Base-by-base conservation (phyloP, 2,113 vertebrate species). In the Bos taurus region DNA sequence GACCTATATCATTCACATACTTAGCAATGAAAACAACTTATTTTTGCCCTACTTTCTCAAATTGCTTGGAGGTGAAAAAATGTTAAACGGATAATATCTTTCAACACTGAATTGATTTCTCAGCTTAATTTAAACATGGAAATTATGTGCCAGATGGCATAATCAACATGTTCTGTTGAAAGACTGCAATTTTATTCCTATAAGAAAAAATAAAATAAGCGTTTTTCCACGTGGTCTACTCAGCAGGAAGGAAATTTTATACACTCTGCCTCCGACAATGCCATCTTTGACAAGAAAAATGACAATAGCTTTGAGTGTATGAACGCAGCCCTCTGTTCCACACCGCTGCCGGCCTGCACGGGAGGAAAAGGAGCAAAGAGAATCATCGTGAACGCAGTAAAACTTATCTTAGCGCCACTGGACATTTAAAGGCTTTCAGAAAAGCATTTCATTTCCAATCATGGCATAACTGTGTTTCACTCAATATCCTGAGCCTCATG, bases 101-200 rank as follows among this genome's bases (percentile, higher is more conserved):
- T 98, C 97, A 98, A 97, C 94, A 94, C 95, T 96, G 95, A 97
- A 97, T 93, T 91, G 50, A 97, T 98, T 98, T 98, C 30, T 91
- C 81, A 80, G 91, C 90, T 98, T 97, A 95, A 98, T 98, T 98
- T 98, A 98, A 98, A 98, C 96, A 93, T 50, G 94, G 92, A 94
- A 95, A 48, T 97, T 95, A 89, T 96, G 97, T 97, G 77, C 94
- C 96, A 91, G 5, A 95, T 98, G 92, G 91, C 67, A 98, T 97
- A 94, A 98, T 97, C 96, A 97, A 83, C 15, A 3, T 97, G 92
- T 93, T 91, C 80, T 92, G 92, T 98, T 98, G 96, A 98, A 98
- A 98, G 95, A 98, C 40, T 96, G 82, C 96, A 97, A 97, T 98
- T 97, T 97, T 96, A 78, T 87, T 98, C 74, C 96, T 98, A 80